Evolutionary conservation across 2,797 vertebrate genomes (phyloP), one percentile per base, ranked within the genome.

Genomic region (Ammospiza maritima): DNA sequence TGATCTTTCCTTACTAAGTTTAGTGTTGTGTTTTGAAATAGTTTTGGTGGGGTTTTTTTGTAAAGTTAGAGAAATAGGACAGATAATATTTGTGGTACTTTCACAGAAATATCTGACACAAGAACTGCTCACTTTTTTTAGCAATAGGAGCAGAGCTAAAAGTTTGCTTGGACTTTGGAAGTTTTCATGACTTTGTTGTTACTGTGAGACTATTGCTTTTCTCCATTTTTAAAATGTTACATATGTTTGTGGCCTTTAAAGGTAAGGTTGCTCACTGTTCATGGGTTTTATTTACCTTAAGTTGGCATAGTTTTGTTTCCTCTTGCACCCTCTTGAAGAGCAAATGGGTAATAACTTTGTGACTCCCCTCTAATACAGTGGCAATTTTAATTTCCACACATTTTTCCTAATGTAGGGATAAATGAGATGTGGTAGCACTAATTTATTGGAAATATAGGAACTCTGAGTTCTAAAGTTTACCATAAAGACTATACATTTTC

Each of bases 171-270:
- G 22, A 36, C 16, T 32, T 76, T 4, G 6, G 8, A 45, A 11
- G 5, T 34, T 82, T 18, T 12, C 0, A 3, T 7, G 16, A 9
- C 5, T 1, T 30, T 42, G 34, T 16, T 71, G 1, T 34, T 34
- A 22, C 2, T 67, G 12, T 57, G 15, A 76, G 40, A 26, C 9
- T 1, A 3, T 26, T 8, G 3, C 1, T 1, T 8, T 81, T 77
- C 18, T 69, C 4, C 3, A 4, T 50, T 84, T 80, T 38, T 77
- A 10, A 64, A 20, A 17, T 11, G 0, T 26, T 73, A 30, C 6
- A 13, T 1, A 1, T 50, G 9, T 45, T 45, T 45, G 21, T 3
- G 5, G 4, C 8, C 27, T 61, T 44, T 76, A 66, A 72, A 72
- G 4, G 10, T 67, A 57, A 50, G 25, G 5, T 25, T 78, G 12